Evolutionary conservation across 1,140 invertebrate genomes (phyloP), one percentile per base, ranked within the genome.

Genomic region (Cydia fagiglandana): DNA sequence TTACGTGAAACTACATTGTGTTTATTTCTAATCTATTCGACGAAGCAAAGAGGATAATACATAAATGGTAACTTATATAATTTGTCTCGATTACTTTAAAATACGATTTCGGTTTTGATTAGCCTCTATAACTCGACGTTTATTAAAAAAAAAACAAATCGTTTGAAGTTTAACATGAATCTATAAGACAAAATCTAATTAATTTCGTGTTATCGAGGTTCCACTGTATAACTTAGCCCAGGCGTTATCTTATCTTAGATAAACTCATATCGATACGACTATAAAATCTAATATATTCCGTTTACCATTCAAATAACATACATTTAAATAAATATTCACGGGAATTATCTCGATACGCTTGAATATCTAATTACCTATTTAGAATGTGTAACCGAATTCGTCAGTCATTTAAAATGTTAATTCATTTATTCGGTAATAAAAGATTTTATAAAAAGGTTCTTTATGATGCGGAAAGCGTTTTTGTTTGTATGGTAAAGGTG

Each of bases 401-500:
- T 70, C 34, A 15, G n/a, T 70, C 66, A 38, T 70, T 70, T 38
- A 17, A 38, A 70, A 70, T 70, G 66, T 38, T 70, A 70, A 70
- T 70, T 70, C 28, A 38, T 70, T 61, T 61, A 61, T 61, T 61
- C 17, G 30, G 30, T 17, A 70, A 38, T 38, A 70, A 38, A 38
- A 70, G 28, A 70, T 70, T 70, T 61, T 70, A 38, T 70, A 70
- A 70, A 38, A 70, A 70, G 66, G 66, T 41, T 17, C 66, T 70
- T 56, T 74, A 56, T 74, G 73, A 45, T 50, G 45, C 53, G 53
- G 73, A 74, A 74, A 74, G 38, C 30, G 66, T 70, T 70, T 70
- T 70, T 70, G 66, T 70, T 70, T 70, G n/a, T 2, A 50, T 73
- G 15, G 66, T 74, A 75, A 78, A 78, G 77, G 77, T 75, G 77